A percentile compares a stretch with the other conserved stretches of the same genome.
These are phyloP conservation scores for Sceloporus tristichus DNA, from an alignment of 2,113 vertebrate species.

Conservation along the genomic window DNA sequence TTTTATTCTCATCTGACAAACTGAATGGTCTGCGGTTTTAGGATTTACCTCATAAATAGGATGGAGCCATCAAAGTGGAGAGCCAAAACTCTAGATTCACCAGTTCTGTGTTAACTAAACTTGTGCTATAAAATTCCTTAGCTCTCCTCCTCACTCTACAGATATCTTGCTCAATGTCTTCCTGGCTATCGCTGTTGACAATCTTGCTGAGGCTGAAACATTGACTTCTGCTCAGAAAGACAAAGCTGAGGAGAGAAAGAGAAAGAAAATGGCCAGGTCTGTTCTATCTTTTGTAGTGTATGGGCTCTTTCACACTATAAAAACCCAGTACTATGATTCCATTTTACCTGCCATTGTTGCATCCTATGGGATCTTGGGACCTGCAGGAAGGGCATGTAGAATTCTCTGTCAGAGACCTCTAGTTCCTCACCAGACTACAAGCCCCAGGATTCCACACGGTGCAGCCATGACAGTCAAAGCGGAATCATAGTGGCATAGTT, in stretches of 20 bases:
- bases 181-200: slow-evolving; percentile 97
- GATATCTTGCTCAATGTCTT: slow-evolving; percentile 98
- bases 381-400: no score
- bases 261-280: slow-evolving; percentile 89
- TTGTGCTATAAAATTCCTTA: slow-evolving; percentile 75
- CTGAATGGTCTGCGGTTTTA: not conserved
- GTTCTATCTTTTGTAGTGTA: not conserved
- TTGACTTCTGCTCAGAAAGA: slow-evolving; percentile 95
- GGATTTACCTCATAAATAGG: not conserved
- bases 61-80: not conserved
- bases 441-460: no score
- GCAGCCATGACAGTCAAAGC: no score
- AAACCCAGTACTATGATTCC: no score
- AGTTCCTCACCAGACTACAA: no score
- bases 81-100: not conserved
- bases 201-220: slow-evolving; percentile 95
- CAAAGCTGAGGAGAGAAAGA: slow-evolving; percentile 90
- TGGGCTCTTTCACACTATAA: not conserved
- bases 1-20: not conserved
- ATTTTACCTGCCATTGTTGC: no score
- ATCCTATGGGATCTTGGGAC: no score
- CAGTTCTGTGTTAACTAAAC: not conserved
- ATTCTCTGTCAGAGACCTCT: no score
- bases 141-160: slow-evolving; percentile 59
- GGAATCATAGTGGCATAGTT: no score